Base-by-base conservation (phyloP, 2,888 invertebrate species). In the Aphodius sticticus region DNA sequence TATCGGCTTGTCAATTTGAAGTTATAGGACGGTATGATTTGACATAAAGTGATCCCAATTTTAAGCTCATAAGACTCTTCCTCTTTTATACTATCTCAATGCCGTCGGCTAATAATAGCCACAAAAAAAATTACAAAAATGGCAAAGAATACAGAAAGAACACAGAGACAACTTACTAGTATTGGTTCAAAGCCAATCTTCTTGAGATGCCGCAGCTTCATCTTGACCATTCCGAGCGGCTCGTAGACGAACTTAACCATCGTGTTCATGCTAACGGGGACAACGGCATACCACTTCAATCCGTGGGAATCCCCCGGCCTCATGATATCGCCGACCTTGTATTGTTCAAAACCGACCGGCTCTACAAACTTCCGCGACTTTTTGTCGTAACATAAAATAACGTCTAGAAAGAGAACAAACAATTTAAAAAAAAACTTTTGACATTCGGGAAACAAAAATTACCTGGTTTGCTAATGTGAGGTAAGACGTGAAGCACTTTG, bases 381-480 rank as follows among this genome's bases (percentile, higher is more conserved):
- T 53, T 86, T 86, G 85, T 93, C 91, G 84, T 86, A 86, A 82
- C 88, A 87, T 69, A 88, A 78, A 53, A 88, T 84, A 75, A 89
- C 86, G 85, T 89, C 88, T 88, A 79, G 76, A 53, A 53, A 5
- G 4, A 53, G 26, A 26, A 26, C 26, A 26, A 26, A 3, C 1
- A 26, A 26, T n/a, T n/a, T 26, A 81, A 81, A 5, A 77, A 70
- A 72, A 70, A 15, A 26, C 16, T 69, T 3, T 4, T 76, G 14
- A 78, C 35, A 12, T 9, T 53, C 53, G 6, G 53, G 4, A 53
- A 53, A 53, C 1, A 53, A 53, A 26, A 2, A 26, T 83, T 88
- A 93, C 93, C 93, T 86, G 93, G 91, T 87, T 91, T 91, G 83
- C 92, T 90, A 86, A 92, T 93, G 84, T 96, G 95, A 7, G 95